phyloP scores from a whole-genome alignment of 2,797 vertebrate genomes.

The Syngnathus rostellatus region DNA sequence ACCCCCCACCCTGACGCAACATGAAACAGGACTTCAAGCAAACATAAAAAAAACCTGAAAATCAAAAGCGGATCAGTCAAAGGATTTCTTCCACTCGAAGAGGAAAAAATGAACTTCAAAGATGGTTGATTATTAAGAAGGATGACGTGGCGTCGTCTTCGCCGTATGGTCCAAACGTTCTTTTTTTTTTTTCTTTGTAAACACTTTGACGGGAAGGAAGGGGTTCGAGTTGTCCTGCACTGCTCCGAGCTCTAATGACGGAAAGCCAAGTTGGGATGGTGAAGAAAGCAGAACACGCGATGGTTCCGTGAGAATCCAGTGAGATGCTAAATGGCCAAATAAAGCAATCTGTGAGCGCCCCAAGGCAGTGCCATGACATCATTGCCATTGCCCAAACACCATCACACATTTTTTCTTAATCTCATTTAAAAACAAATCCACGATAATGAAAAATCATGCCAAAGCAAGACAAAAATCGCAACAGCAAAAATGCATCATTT shows the following conservation, averaged over 20 bases:
- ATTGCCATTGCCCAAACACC: background rate
- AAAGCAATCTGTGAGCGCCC: background rate
- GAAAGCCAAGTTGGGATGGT: background rate
- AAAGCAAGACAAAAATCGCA: no score
- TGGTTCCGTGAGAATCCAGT: background rate
- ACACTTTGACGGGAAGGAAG: slow-evolving; percentile 23
- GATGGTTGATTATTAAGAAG: slow-evolving; percentile 6
- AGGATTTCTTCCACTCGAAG: background rate
- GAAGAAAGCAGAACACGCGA: background rate
- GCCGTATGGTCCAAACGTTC: slow-evolving; percentile 4
- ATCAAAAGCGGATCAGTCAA: background rate
- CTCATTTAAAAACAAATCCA: no score
- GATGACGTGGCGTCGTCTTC: slow-evolving; percentile 14
- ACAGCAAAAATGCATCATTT: no score
- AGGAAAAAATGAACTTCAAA: background rate
- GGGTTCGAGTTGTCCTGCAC: slow-evolving; percentile 12
- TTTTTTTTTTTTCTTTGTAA: slow-evolving; percentile 35
- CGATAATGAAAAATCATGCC: no score
- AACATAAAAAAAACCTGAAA: background rate
- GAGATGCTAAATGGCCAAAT: background rate
- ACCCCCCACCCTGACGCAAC: background rate
- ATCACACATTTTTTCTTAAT: background rate
- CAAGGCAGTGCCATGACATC: background rate
- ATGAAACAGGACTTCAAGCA: slow-evolving; percentile 4
- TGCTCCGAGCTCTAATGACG: slow-evolving; percentile 8